Evolutionary conservation across 2,797 vertebrate species (phyloP), one percentile per base, ranked within the genome.

Genomic region (Enteromius treurensis): DNA sequence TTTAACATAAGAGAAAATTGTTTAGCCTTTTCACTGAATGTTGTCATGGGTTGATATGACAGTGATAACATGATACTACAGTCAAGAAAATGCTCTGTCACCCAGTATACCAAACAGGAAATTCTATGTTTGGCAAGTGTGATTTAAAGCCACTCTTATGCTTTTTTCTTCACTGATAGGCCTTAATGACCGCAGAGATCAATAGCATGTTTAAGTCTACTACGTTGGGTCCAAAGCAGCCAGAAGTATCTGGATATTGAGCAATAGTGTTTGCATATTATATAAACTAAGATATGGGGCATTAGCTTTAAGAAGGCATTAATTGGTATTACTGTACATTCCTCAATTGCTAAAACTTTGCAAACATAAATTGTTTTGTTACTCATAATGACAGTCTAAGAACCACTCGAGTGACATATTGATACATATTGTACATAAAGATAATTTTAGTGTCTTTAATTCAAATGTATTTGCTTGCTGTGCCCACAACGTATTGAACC

Each of bases 131-230:
- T 11, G 15, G 70, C 69, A 47, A 32, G 7, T 55, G 70, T 77
- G 58, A 70, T 82, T 58, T 49, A 77, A 85, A 65, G 32, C 34
- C 23, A n/a, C 74, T 68, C 79, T 69, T 32, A 40, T 65, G 82
- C 77, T 68, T 51, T 81, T 34, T 7, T 40, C 26, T 47, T 73
- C 45, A 62, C 67, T 79, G 71, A 84, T 21, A 37, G 84, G 13
- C 40, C 68, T 17, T 53, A 77, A 89, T 80, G 55, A 75, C 51
- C 3, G 62, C 60, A 79, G 71, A 62, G 82, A 85, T 86, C 83
- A 87, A 86, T 89, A 82, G 32, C 67, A 70, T 76, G 65, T 51
- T 84, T 53, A 71, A 58, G 26, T 55, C 21, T 62, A 13, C 67
- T 85, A 81, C 83, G 78, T 9, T 80, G 68, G 70, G 73, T 78